Conservation (phyloP, 2,113 vertebrate genomes). For the Nothoprocta perdicaria region DNA sequence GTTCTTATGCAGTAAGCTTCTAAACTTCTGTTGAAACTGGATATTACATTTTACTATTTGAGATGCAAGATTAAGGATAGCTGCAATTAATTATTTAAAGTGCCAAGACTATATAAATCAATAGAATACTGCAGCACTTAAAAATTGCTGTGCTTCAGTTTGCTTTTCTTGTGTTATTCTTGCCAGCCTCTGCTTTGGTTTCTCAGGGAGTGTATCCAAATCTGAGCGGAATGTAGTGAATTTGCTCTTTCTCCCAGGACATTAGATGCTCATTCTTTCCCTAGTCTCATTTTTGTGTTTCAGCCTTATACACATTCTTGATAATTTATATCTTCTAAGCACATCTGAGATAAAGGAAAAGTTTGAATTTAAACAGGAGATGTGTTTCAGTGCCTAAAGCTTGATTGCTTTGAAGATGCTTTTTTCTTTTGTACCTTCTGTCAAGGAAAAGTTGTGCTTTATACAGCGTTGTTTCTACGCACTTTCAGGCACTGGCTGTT, state of each 20-base stretch:
- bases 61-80: constrained; percentile 19
- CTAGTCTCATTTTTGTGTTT: background rate
- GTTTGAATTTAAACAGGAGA: background rate
- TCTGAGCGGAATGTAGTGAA: background rate
- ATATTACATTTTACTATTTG: background rate
- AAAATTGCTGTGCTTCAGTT: background rate
- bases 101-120: background rate
- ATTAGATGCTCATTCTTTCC: background rate
- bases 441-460: background rate
- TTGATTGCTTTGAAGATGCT: background rate
- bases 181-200: background rate
- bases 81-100: background rate
- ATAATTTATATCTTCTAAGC: background rate
- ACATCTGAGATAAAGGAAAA: background rate
- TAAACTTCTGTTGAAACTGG: background rate
- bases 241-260: background rate
- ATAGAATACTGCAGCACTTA: background rate
- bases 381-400: background rate
- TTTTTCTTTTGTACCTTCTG: background rate
- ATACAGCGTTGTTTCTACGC: background rate
- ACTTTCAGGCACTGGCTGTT: background rate
- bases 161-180: background rate
- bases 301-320: background rate
- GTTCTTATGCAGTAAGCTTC: background rate
- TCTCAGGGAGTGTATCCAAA: background rate